Base-by-base conservation (phyloP, 2,797 vertebrate genomes). In the Clarias fuscus region DNA sequence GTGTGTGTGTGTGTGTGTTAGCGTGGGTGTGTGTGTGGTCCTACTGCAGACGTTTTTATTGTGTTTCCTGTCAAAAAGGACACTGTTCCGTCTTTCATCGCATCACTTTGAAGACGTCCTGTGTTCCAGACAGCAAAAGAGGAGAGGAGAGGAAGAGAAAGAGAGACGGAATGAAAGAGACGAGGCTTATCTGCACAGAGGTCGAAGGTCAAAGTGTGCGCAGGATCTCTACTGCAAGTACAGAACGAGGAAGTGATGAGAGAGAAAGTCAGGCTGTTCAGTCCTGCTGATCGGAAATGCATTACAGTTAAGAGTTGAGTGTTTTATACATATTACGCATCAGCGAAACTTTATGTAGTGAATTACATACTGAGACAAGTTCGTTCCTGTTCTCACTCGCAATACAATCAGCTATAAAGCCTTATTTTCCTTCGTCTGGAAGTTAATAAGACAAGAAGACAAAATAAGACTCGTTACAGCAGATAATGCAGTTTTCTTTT, bases 31-130 rank as follows among this genome's bases (percentile, higher is more conserved):
- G 61, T 86, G 89, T 88, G 86, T 67, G 89, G 87, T 88, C 87
- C 53, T 24, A 30, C 64, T 61, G 59, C 86, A 84, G 89, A 82
- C 58, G 77, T 78, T 82, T 82, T 85, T 73, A 67, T 88, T 89
- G 78, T 82, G 80, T 86, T 84, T 76, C 65, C 33, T 65, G 68
- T 84, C 85, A 88, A 58, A 73, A 73, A 83, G 76, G 82, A 89
- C 86, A 84, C 53, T 84, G 85, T 81, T 77, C 73, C 82, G 61
- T 86, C 87, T 90, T 84, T 92, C 83, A 75, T 84, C 80, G 76
- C 85, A 5, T 89, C 79, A 84, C 83, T 84, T 58, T 89, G 85
- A 84, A 88, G 87, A 88, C 80, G 72, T 91, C 90, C 90, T 88
- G 89, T 83, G 58, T 84, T 27, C 71, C 77, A 79, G 87, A 86